Evolutionary conservation across 1,140 invertebrate genomes (phyloP), one percentile per base, ranked within the genome.

Genomic region (Scaptomyza hsui): DNA sequence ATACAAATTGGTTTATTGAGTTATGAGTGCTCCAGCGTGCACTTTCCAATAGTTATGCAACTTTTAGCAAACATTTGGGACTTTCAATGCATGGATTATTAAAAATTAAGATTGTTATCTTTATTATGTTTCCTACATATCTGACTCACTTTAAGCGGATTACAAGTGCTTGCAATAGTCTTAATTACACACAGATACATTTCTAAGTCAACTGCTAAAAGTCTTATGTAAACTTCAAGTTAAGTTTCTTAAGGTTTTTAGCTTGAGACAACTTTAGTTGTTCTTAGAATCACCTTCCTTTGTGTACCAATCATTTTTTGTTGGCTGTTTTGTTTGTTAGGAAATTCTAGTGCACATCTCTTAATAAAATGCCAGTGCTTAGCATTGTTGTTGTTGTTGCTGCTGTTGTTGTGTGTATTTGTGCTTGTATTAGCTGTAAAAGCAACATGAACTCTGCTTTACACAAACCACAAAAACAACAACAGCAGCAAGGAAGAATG

Each of bases 361-460:
- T 52, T 35, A 39, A 48, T 69, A 24, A 63, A 64, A 70, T 70
- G 41, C 49, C 42, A 48, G 49, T 41, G 67, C 57, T 62, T 68
- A 45, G 65, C 59, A 45, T 47, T 62, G 57, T 69, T 62, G 39
- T 39, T 16, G 26, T 24, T 39, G n/a, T 24, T 26, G n/a, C 12
- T 19, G 35, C 10, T 52, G 16, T 24, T 41, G 44, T 19, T 53
- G 48, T 69, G 59, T 49, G 55, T 57, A 48, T 68, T 52, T 68
- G 44, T 59, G 29, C 49, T 61, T 61, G 57, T 69, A 70, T 74
- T 69, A 70, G 71, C 71, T 57, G 19, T 62, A 45, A 70, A 65
- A 65, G 65, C 52, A 59, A 57, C 57, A 74, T 62, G 49, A 73
- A 62, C 64, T 62, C 49, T 73, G 71, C 51, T 69, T 39, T 55